Evolutionary conservation across 2,797 vertebrate genomes (phyloP), one percentile per base, ranked within the genome.

Genomic region (Acanthurus lineatus): DNA sequence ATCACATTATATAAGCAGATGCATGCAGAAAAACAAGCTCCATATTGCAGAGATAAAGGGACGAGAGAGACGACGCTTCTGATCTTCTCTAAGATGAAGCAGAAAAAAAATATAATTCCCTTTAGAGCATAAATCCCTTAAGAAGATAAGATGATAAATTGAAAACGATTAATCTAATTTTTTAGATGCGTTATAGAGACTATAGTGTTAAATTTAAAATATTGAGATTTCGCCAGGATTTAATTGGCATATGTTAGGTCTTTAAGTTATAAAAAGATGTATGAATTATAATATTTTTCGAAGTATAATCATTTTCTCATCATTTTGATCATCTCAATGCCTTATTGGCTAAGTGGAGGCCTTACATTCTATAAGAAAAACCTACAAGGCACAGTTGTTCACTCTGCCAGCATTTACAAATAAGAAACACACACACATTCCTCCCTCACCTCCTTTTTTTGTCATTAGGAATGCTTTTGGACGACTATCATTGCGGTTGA

Each of bases 391-490:
- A 42, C 74, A 48, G 35, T 48, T 20, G 22, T 73, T 69, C 42
- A 63, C 67, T 59, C 35, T 62, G 84, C 65, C 79, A 79, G 77
- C 79, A 82, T 84, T 79, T 69, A 70, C 73, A 86, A 83, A 89
- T 81, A 86, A 82, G 75, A 88, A 82, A 86, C 82, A 79, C 80
- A 80, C 80, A 80, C 25, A 5, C 83, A 80, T 71, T 81, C 80
- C 62, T 72, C 66, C 66, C 42, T 66, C 63, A 49, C 57, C 63
- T 78, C 54, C 68, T 85, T 73, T 77, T 77, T 80, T 73, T 80
- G 74, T 84, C 83, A 79, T 81, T 59, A 77, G 71, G 53, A 88
- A 84, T 83, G 61, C 57, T 82, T 79, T 65, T 83, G 81, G 71
- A 83, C 56, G 7, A 56, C 71, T 52, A 45, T 56, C 69, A 76